Conservation (phyloP, 2,888 invertebrate genomes). For the Drosophila buzzatii region DNA sequence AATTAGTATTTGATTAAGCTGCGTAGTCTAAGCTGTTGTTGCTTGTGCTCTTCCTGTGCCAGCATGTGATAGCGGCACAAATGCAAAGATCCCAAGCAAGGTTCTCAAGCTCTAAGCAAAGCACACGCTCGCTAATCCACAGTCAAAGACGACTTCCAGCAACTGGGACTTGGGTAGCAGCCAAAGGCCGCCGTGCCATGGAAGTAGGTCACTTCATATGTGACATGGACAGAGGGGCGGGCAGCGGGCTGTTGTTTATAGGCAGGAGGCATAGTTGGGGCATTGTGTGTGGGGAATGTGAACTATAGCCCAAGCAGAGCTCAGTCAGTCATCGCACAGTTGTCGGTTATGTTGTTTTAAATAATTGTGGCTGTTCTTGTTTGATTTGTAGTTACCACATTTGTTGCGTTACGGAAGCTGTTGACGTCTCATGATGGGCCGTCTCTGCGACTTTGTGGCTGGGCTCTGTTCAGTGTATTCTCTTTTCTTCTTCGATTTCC, state of each 20-base stretch:
- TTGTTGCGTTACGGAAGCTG: constrained; percentile 58
- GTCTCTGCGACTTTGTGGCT: background rate
- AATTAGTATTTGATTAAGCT: constrained; percentile 20
- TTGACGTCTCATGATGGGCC: constrained; percentile 39
- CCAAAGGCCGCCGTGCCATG: constrained; percentile 28
- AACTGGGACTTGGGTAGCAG: constrained; percentile 33
- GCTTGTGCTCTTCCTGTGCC: constrained; percentile 25
- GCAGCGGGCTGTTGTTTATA: background rate
- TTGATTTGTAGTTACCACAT: constrained; percentile 77
- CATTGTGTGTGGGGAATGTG: constrained; percentile 13
- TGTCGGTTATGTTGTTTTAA: constrained; percentile 50
- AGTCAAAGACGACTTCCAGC: constrained; percentile 23
- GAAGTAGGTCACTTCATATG: constrained; percentile 47
- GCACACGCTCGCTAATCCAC: constrained; percentile 25
- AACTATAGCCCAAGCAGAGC: constrained; percentile 27
- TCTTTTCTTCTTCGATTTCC: constrained; percentile 54
- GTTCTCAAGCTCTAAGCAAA: constrained; percentile 33
- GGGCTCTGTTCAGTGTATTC: constrained; percentile 17
- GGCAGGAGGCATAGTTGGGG: background rate
- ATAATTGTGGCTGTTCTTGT: constrained; percentile 65
- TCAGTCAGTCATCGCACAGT: constrained; percentile 15
- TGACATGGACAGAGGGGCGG: constrained; percentile 6
- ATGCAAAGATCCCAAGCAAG: constrained; percentile 14
- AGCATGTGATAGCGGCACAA: constrained; percentile 9
- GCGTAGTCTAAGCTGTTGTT: constrained; percentile 2